A percentile compares a stretch with the other conserved stretches of the same genome.
Evolutionary conservation across 2,797 vertebrate genomes (phyloP).

Genomic region (Notamacropus eugenii): DNA sequence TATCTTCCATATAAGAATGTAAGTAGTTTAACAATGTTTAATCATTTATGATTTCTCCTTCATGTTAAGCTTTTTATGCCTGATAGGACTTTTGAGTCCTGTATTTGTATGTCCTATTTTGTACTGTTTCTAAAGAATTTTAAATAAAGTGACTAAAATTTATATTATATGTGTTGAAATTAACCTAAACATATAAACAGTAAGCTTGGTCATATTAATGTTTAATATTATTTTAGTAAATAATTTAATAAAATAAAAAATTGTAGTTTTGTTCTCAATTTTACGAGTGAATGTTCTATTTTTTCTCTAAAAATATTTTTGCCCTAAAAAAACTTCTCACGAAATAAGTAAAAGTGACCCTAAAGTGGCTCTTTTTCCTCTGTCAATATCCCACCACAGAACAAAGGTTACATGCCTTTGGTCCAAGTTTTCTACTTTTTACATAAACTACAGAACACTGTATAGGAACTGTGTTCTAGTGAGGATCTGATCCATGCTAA

Average conservation of each 20-base stretch:
- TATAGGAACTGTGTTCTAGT: neutral
- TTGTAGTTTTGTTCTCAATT: neutral
- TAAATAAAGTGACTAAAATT: neutral
- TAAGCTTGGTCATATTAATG: neutral
- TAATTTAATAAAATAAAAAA: neutral
- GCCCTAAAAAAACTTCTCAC: neutral
- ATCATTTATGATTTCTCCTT: too few relatives aligned
- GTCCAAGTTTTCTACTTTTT: neutral
- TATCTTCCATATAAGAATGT: too few relatives aligned
- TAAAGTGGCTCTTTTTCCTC: neutral
- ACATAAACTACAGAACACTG: neutral
- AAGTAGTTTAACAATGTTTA: too few relatives aligned
- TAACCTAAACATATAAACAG: neutral
- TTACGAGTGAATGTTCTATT: neutral
- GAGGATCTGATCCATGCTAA: neutral
- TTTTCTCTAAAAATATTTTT: neutral
- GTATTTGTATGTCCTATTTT: too few relatives aligned
- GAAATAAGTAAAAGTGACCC: neutral
- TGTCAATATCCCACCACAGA: neutral
- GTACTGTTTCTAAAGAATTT: neutral
- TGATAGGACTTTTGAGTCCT: too few relatives aligned
- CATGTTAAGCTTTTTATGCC: too few relatives aligned
- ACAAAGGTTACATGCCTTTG: neutral
- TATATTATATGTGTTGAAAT: neutral
- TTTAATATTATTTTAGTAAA: neutral